Percentiles rank a stretch among this genome's conserved stretches.
phyloP scores from a whole-genome alignment of 2,888 invertebrate species.

The Timema cristinae region DNA sequence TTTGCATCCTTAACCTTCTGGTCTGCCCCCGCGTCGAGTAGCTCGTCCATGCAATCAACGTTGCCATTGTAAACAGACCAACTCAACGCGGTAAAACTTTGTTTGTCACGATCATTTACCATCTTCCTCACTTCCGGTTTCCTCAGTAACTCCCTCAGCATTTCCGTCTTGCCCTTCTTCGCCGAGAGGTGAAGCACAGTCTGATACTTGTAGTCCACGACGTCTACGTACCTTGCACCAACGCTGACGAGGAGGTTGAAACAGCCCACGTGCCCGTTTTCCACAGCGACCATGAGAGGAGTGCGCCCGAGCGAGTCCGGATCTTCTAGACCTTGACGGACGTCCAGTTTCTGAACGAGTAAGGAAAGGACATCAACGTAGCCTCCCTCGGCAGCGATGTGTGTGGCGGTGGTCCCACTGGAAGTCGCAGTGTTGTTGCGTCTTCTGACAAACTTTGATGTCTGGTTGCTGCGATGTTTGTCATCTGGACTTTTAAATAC shows the following conservation, averaged over 20 bases:
- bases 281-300: neutral
- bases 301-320: neutral
- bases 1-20: neutral
- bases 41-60: neutral
- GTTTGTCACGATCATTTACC: neutral
- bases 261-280: neutral
- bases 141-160: slow-evolving; percentile 6
- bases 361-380: neutral
- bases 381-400: slow-evolving; percentile 10
- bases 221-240: neutral
- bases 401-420: neutral
- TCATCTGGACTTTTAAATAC: no score
- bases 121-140: neutral
- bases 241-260: neutral
- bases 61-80: neutral
- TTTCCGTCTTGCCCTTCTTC: neutral
- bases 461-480: no score
- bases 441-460: no score
- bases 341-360: neutral
- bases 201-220: neutral
- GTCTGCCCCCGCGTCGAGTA: slow-evolving; percentile 7
- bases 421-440: no score
- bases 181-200: neutral
- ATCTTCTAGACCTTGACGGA: neutral
- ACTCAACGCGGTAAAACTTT: neutral